Evolutionary conservation across 2,113 vertebrate genomes (phyloP), one percentile per base, ranked within the genome.

Genomic region (Gavia stellata): DNA sequence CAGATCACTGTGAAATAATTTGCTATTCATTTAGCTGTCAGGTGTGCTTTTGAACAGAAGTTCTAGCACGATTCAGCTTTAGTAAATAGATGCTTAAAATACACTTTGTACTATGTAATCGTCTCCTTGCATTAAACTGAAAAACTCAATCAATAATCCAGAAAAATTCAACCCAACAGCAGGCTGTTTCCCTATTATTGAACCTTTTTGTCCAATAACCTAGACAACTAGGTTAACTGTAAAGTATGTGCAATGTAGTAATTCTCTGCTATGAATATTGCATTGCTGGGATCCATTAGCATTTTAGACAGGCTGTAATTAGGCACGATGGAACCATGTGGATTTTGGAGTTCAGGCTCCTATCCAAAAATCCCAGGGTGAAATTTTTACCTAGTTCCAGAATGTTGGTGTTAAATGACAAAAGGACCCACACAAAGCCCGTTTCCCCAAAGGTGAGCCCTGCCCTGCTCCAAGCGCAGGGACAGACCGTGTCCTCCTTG

Each of bases 11-110:
- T 26, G 93, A 71, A 96, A 88, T 96, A 72, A 93, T 95, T 92
- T 92, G 63, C 81, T 85, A 17, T 93, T 97, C 84, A 85, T 90
- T 95, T 85, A 65, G 82, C 86, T 96, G 91, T 93, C 86, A 90
- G 82, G 65, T 81, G 77, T 14, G 74, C 67, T 93, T 93, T 38
- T 83, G 85, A 95, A 74, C 90, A 88, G 56, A 75, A 87, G 33
- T 80, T 81, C 77, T 7, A 47, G 65, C 29, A 3, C 77, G 90
- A 80, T 92, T 92, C 92, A 90, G 79, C 79, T 89, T 87, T 95
- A 96, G 94, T 96, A 97, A 97, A 93, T 20, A 75, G 73, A 70
- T 92, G 62, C 61, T 96, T 91, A 87, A 92, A 94, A 81, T 25
- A 45, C 70, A 10, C 49, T 92, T 74, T 77, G 91, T 61, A 10